phyloP scores from a whole-genome alignment of 2,797 vertebrate genomes.

The Hylomyscus alleni region DNA sequence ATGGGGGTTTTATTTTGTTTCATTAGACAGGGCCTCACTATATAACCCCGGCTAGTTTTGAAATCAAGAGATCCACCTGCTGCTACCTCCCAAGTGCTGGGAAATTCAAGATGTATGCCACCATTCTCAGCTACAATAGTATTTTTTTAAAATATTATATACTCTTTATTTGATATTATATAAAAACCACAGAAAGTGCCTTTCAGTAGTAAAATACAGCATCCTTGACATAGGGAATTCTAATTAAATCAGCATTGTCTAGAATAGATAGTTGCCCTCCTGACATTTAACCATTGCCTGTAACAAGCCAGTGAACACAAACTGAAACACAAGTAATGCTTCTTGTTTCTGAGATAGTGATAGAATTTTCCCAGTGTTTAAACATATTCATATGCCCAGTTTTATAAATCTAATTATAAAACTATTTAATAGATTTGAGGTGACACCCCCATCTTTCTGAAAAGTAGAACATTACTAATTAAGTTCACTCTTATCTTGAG shows the following conservation, averaged over 20 bases:
- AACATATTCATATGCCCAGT: not conserved
- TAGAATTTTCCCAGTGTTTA: not conserved
- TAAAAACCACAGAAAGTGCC: not conserved
- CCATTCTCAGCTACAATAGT: not conserved
- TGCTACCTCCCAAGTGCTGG: not conserved
- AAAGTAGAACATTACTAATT: not conserved
- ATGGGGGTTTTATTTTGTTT: not conserved
- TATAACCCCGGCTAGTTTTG: not conserved
- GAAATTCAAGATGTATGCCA: not conserved
- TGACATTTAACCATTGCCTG: not conserved
- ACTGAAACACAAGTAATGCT: not conserved
- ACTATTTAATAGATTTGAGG: not conserved
- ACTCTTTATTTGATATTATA: not conserved
- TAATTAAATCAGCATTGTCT: not conserved
- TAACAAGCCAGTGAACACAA: not conserved
- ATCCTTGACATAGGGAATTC: not conserved
- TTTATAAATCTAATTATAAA: not conserved
- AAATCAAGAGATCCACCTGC: not conserved
- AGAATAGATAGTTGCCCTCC: not conserved
- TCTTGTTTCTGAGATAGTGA: not conserved
- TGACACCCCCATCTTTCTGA: not conserved
- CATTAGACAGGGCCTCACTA: not conserved
- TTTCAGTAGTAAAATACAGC: not conserved
- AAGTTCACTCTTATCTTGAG: not conserved
- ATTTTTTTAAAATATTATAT: not conserved